Evolutionary conservation across 2,113 vertebrate species (phyloP).

Genomic region (Cettia cetti): DNA sequence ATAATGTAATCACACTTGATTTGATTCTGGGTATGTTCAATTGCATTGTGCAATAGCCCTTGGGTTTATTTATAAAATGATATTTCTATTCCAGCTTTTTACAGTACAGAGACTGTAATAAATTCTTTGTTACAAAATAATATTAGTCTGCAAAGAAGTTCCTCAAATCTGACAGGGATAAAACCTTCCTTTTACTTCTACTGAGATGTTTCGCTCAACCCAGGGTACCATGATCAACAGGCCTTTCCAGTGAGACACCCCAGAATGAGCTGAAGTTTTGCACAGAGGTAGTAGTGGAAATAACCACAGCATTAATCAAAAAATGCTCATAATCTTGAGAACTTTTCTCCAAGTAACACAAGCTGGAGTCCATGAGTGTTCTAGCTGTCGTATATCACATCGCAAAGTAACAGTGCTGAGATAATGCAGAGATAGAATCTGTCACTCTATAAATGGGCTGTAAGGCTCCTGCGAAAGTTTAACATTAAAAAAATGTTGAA

Average conservation of each 20-base stretch:
- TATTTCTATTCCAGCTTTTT: background rate
- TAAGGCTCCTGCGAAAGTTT: background rate
- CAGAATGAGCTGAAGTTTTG: background rate
- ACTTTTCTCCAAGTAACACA: background rate
- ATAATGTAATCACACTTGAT: background rate
- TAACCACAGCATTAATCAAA: background rate
- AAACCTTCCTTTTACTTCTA: background rate
- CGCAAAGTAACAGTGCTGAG: background rate
- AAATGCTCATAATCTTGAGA: background rate
- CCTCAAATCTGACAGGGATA: background rate
- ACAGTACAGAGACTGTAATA: background rate
- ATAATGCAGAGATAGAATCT: background rate
- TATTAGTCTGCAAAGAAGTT: background rate
- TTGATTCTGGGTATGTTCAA: background rate
- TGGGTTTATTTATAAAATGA: background rate
- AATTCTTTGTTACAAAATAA: background rate
- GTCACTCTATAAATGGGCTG: fast-evolving
- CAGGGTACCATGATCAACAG: background rate
- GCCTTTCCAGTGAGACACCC: background rate
- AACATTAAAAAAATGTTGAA: background rate
- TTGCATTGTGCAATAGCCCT: background rate
- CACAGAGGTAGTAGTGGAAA: background rate
- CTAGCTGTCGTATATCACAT: background rate
- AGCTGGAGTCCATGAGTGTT: background rate
- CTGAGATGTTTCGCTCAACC: background rate